Conservation (phyloP, 1,140 invertebrate genomes). For the Drosophila micromelanica region DNA sequence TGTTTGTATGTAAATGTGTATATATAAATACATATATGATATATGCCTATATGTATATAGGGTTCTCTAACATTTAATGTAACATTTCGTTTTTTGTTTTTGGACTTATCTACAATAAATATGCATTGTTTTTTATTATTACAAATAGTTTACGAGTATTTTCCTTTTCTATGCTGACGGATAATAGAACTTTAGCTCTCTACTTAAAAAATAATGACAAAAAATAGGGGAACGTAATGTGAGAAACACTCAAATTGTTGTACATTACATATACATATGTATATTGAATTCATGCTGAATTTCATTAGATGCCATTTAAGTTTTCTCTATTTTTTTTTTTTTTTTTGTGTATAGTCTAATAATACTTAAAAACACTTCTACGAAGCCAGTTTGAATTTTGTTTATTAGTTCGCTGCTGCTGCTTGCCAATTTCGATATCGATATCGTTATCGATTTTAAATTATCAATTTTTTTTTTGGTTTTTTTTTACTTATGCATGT, state of each 20-base stretch:
- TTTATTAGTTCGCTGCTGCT: slow-evolving; percentile 60
- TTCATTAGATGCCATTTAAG: slow-evolving; percentile 4
- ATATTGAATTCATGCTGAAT: slow-evolving; percentile 14
- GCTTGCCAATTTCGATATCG: slow-evolving; percentile 26
- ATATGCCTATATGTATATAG: slow-evolving; percentile 1
- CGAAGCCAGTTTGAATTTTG: slow-evolving; percentile 78
- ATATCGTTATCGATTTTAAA: slow-evolving; percentile 8
- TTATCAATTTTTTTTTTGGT: slow-evolving; percentile 7
- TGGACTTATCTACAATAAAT: slow-evolving; percentile 10
- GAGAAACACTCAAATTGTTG: slow-evolving; percentile 14
- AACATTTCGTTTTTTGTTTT: slow-evolving; percentile 22
- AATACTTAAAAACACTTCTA: slow-evolving; percentile 83
- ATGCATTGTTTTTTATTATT: slow-evolving; percentile 7
- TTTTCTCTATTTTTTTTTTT: slow-evolving; percentile 21
- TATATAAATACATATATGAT: not conserved
- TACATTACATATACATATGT: slow-evolving; percentile 16
- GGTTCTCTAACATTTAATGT: slow-evolving; percentile 44
- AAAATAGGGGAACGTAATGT: not conserved
- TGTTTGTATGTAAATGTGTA: slow-evolving; percentile 2
- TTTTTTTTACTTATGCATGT: slow-evolving; percentile 27
- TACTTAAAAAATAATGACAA: not conserved
- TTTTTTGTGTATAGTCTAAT: slow-evolving; percentile 55
- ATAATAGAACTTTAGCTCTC: slow-evolving; percentile 20
- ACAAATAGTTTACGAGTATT: slow-evolving; percentile 10
- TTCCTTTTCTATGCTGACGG: slow-evolving; percentile 12